A percentile compares a stretch with the other conserved stretches of the same genome.
Conservation (phyloP, 2,888 invertebrate species). For the Amphipoea lucens region DNA sequence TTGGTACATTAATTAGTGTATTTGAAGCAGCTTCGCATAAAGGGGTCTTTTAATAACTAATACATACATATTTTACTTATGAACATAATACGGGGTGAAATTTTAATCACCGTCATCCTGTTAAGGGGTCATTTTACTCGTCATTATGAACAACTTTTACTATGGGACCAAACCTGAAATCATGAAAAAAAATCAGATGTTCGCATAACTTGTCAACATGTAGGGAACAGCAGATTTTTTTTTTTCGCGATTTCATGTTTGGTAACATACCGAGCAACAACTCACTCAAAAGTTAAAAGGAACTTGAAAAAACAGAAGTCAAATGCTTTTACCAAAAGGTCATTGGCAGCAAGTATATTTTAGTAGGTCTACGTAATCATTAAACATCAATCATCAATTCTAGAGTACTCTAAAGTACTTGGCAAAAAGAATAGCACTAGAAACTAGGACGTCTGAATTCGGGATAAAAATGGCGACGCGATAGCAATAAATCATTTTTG, state of each 20-base stretch:
- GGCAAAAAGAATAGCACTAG: slow-evolving; percentile 51
- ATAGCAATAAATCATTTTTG: slow-evolving; percentile 61
- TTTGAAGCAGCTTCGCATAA: not conserved
- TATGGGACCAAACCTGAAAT: too few relatives aligned
- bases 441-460: slow-evolving; percentile 36
- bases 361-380: slow-evolving; percentile 4
- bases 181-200: too few relatives aligned
- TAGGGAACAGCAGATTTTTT: too few relatives aligned
- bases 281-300: too few relatives aligned
- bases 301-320: not conserved
- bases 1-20: not conserved
- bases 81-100: too few relatives aligned
- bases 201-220: too few relatives aligned
- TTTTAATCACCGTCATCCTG: too few relatives aligned
- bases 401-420: slow-evolving; percentile 1
- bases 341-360: not conserved
- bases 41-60: not conserved
- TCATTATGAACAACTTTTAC: too few relatives aligned
- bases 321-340: not conserved
- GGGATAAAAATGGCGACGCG: slow-evolving; percentile 55
- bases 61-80: not conserved
- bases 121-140: too few relatives aligned
- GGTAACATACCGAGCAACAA: too few relatives aligned
- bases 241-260: too few relatives aligned
- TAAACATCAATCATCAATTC: slow-evolving; percentile 28